A percentile compares a stretch with the other conserved stretches of the same genome.
Conservation (phyloP, 2,797 vertebrate species). For the Alcedo atthis region DNA sequence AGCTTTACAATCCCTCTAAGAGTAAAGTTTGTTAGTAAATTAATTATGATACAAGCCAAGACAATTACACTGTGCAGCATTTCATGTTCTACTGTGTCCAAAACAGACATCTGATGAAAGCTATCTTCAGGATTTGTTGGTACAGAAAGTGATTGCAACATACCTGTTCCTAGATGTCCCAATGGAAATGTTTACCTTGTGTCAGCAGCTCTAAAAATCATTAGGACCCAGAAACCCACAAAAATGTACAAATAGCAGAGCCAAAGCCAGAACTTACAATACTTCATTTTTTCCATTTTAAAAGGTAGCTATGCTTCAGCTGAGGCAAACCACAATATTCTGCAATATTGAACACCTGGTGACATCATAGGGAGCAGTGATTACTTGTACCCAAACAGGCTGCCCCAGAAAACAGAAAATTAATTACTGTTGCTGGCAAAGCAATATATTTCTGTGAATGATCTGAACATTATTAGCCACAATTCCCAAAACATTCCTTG, state of each 20-base stretch:
- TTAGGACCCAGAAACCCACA: background rate
- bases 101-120: background rate
- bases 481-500: background rate
- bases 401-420: background rate
- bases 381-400: background rate
- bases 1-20: background rate
- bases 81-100: background rate
- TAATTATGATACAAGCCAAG: background rate
- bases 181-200: background rate
- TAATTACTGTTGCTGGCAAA: background rate
- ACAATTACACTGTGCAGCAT: background rate
- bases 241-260: background rate
- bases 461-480: background rate
- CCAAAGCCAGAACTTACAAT: accelerated
- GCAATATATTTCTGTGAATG: background rate
- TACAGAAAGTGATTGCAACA: background rate
- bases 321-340: background rate
- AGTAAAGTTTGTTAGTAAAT: background rate
- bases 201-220: background rate
- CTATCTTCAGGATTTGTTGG: background rate
- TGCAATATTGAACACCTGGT: background rate
- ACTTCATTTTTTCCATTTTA: background rate
- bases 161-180: background rate
- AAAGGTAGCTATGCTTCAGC: background rate
- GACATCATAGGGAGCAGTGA: background rate